Conservation (phyloP, 1,140 invertebrate species). For the Maniola jurtina region DNA sequence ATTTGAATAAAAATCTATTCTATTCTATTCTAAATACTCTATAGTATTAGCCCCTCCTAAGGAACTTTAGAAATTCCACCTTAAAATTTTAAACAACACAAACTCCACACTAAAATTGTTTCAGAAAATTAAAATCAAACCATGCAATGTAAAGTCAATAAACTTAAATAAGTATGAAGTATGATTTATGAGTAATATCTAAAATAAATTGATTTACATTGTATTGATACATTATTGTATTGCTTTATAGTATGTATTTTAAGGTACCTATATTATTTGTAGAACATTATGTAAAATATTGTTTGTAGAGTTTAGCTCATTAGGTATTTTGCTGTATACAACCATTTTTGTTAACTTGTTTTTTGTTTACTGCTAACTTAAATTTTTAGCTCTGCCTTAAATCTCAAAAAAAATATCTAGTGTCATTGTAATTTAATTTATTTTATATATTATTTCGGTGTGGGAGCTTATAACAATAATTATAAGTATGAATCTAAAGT, state of each 20-base stretch:
- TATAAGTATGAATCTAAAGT: constrained; percentile 42
- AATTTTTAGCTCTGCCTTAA: too few relatives aligned
- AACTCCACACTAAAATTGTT: too few relatives aligned
- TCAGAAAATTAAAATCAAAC: background rate
- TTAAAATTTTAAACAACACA: too few relatives aligned
- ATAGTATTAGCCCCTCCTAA: too few relatives aligned
- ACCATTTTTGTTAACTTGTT: too few relatives aligned
- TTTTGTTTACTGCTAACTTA: too few relatives aligned
- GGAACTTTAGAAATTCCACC: background rate
- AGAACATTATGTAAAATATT: too few relatives aligned
- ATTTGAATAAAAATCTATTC: too few relatives aligned
- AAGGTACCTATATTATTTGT: too few relatives aligned
- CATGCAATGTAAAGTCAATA: background rate
- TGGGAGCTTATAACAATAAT: constrained; percentile 27
- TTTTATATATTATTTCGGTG: constrained; percentile 52
- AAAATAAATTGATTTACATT: constrained; percentile 54
- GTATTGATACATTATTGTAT: background rate
- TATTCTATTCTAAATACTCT: too few relatives aligned
- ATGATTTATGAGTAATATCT: constrained; percentile 49
- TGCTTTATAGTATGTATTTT: background rate
- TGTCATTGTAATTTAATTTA: constrained; percentile 45
- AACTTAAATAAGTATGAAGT: background rate
- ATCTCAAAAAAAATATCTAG: background rate
- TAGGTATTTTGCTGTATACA: too few relatives aligned
- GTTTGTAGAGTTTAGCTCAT: too few relatives aligned